These are phyloP conservation scores for Leptogaster cylindrica DNA, from an alignment of 2,888 invertebrate species.

Conservation along the genomic window DNA sequence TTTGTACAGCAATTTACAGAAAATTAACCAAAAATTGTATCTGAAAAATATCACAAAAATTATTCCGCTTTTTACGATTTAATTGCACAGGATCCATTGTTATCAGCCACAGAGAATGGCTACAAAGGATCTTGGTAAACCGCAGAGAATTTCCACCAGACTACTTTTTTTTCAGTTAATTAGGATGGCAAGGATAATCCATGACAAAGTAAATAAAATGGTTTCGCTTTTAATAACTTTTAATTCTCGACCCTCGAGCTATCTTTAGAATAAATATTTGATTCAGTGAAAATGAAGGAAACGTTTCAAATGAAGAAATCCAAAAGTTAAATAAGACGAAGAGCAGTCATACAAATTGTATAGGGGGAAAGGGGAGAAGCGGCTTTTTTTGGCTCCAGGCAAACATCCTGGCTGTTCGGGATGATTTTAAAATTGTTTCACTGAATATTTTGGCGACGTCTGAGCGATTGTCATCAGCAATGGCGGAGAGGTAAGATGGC, in stretches of 20 bases:
- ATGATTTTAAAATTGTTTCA: constrained; percentile 12
- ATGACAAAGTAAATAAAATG: constrained; percentile 40
- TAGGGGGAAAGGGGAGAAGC: not conserved
- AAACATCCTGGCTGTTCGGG: not conserved
- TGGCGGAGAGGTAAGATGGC: not conserved
- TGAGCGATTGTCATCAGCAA: constrained; percentile 14
- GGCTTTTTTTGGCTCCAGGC: not conserved
- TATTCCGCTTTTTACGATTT: constrained; percentile 8
- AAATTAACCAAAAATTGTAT: constrained; percentile 34
- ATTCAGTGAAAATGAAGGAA: constrained; percentile 36
- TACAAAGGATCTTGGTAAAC: not conserved
- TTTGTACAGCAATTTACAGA: constrained; percentile 28
- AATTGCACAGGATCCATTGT: constrained; percentile 26
- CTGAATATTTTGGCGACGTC: constrained; percentile 16
- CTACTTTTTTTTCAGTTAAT: constrained; percentile 29
- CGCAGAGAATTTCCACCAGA: not conserved
- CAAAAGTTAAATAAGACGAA: constrained; percentile 30
- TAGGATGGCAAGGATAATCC: constrained; percentile 39
- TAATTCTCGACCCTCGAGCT: constrained; percentile 34
- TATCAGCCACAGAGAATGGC: not conserved
- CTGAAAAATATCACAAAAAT: constrained; percentile 10
- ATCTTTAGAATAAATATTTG: constrained; percentile 26
- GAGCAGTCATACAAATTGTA: not conserved
- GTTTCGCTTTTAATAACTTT: constrained; percentile 40
- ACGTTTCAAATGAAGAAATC: constrained; percentile 35